phyloP scores from a whole-genome alignment of 2,113 vertebrate species.

The Nothoprocta perdicaria region DNA sequence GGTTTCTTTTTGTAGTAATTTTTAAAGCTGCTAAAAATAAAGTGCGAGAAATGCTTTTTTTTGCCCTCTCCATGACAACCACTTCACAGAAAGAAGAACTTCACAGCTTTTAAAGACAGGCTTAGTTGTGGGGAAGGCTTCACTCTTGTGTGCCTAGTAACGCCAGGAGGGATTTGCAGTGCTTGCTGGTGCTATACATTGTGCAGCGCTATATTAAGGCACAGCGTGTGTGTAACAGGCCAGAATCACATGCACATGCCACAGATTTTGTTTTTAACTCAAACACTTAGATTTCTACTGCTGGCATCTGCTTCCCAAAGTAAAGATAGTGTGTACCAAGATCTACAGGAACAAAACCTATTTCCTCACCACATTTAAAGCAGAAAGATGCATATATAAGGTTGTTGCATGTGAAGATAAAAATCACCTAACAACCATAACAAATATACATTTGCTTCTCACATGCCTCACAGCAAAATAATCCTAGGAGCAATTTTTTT shows the following conservation, averaged over 20 bases:
- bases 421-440: not conserved
- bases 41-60: conserved; percentile 20
- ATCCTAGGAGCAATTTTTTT: not conserved
- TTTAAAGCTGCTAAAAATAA: conserved; percentile 64
- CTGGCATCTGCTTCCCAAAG: conserved; percentile 54
- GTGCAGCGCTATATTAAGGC: not conserved
- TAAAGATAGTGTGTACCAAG: not conserved
- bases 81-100: not conserved
- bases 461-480: not conserved
- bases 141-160: not conserved
- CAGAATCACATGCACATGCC: not conserved
- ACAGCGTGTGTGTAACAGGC: not conserved
- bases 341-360: not conserved
- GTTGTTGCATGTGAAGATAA: not conserved
- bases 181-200: not conserved
- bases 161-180: not conserved
- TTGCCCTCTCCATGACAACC: conserved; percentile 56
- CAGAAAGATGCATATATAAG: not conserved
- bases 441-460: not conserved
- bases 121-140: not conserved
- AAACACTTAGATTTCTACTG: not conserved
- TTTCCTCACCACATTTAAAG: not conserved
- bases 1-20: conserved; percentile 37
- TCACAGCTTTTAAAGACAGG: conserved; percentile 14
- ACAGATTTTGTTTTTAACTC: conserved; percentile 14